Evolutionary conservation across 2,888 invertebrate species (phyloP), one percentile per base, ranked within the genome.

Genomic region (Rhogogaster chlorosoma): DNA sequence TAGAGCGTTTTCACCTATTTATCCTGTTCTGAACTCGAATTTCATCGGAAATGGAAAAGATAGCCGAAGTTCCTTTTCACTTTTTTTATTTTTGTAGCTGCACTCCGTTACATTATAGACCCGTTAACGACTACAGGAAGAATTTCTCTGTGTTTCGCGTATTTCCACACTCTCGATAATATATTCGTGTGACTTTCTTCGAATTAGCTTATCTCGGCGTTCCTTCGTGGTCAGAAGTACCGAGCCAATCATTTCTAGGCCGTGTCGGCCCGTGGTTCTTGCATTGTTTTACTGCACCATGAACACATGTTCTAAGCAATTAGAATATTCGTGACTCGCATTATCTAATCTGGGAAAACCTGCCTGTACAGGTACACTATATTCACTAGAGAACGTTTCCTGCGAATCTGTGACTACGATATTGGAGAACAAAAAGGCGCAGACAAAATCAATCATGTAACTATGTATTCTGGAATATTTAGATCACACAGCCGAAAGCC

Each of bases 301-400:
- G 42, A 73, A 73, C 73, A 73, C 26, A 22, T 73, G 73, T 73
- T 53, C 26, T 45, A 75, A 45, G 9, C 26, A 49, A 77, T 32
- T 77, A n/a, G 32, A 77, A 77, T 32, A 77, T 53, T 29, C 49
- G 29, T 32, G 29, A 77, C 49, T 29, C 29, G 9, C 38, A 36
- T 71, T 15, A 45, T 45, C 45, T 18, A 57, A n/a, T 57, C 57
- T 22, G 57, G 18, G 3, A 3, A 57, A 57, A 57, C n/a, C 57
- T 67, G 29, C 29, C 2, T 12, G 32, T 0, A 67, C 0, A 26
- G 1, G 4, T 26, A 22, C 26, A 64, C n/a, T 26, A 22, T 15
- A 7, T 67, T 15, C 67, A 67, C 12, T 3, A 45, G 45, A 57
- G 10, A 57, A 57, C 22, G 57, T 57, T 9, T 57, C 57, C 2